Conservation (phyloP, 2,113 vertebrate genomes). For the Noturus placidus region DNA sequence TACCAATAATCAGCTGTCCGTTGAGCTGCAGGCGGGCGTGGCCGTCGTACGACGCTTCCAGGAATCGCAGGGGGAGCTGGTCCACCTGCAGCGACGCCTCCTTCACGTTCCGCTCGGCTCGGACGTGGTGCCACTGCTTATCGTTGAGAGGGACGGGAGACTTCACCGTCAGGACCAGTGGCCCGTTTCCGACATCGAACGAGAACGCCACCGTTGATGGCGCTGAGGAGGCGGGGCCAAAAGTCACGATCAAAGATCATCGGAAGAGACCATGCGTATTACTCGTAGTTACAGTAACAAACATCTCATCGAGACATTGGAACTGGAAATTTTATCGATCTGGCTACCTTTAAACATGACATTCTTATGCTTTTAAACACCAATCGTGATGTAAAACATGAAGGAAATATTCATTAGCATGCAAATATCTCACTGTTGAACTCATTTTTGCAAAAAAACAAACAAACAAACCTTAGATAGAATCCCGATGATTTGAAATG, state of each 20-base stretch:
- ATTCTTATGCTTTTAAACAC: neutral
- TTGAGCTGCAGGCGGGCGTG: slow-evolving; percentile 79
- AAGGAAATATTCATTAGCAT: neutral
- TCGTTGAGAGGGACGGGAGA: slow-evolving; percentile 78
- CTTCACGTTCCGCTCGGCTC: slow-evolving; percentile 81
- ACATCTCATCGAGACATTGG: neutral
- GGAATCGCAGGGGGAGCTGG: slow-evolving; percentile 71
- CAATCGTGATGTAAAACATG: neutral
- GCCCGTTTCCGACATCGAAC: slow-evolving; percentile 81
- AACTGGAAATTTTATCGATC: neutral
- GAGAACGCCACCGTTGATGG: slow-evolving; percentile 78
- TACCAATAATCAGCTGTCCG: slow-evolving; percentile 85
- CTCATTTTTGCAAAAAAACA: neutral
- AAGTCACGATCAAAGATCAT: neutral
- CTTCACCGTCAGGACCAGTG: slow-evolving; percentile 69
- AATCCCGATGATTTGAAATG: neutral
- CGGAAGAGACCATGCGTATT: neutral
- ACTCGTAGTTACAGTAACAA: neutral
- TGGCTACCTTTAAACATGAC: neutral
- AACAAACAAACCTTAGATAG: neutral
- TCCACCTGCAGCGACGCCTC: slow-evolving; percentile 81
- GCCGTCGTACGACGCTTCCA: slow-evolving; percentile 73
- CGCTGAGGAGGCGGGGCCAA: slow-evolving; percentile 64
- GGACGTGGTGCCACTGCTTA: slow-evolving; percentile 82
- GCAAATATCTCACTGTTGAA: neutral